phyloP scores from a whole-genome alignment of 1,140 invertebrate genomes.

The Drosophila sucinea region DNA sequence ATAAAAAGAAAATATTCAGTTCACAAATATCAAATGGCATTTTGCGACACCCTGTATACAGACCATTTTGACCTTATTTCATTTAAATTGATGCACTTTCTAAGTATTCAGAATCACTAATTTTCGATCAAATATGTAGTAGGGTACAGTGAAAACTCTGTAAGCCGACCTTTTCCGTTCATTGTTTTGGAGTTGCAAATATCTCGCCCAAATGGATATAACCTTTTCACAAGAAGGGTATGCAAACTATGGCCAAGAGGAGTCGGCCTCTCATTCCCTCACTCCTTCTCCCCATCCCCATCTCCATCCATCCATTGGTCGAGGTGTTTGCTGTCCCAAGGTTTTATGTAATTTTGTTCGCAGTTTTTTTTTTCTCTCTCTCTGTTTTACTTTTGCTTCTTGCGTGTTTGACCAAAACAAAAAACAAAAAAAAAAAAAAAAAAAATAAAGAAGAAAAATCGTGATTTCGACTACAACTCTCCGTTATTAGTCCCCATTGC shows the following conservation, averaged over 20 bases:
- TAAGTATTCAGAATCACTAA: too few species aligned
- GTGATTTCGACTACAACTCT: constrained; percentile 8
- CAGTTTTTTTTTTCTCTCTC: constrained; percentile 39
- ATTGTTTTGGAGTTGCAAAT: too few species aligned
- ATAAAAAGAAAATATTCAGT: too few species aligned
- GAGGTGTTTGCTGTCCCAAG: constrained; percentile 40
- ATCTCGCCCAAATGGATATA: too few species aligned
- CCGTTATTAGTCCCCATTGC: constrained; percentile 13
- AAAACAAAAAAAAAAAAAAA: constrained; percentile 20
- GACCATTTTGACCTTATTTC: too few species aligned
- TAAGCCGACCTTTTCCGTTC: too few species aligned
- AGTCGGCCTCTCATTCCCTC: constrained; percentile 42
- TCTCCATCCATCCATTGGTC: neutral
- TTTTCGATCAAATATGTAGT: too few species aligned
- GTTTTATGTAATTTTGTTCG: constrained; percentile 72
- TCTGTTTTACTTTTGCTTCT: constrained; percentile 63
- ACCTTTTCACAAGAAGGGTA: constrained; percentile 35
- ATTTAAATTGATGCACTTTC: too few species aligned
- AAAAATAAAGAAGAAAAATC: constrained; percentile 14
- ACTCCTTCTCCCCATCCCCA: neutral
- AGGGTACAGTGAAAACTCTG: too few species aligned
- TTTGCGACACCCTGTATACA: too few species aligned
- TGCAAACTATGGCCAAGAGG: constrained; percentile 20
- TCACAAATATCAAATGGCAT: too few species aligned
- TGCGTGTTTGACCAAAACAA: constrained; percentile 59